Base-by-base conservation (phyloP, 2,888 invertebrate species). In the Papilio gigon region DNA sequence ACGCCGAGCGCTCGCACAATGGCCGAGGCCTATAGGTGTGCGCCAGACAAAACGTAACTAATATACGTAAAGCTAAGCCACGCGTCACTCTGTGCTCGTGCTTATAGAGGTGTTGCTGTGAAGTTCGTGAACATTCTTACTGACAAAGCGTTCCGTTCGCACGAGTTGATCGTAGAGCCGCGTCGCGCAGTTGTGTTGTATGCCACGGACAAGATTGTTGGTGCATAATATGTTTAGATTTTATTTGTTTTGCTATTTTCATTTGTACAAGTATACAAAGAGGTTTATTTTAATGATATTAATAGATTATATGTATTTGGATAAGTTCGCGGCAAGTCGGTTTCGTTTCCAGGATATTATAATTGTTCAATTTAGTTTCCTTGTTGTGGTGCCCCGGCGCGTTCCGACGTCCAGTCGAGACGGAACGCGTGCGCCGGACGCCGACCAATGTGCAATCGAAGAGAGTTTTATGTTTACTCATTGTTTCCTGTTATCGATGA, bases 401-500 rank as follows among this genome's bases (percentile, higher is more conserved):
- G 25, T 61, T 25, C 61, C 25, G 67, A 56, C 56, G 56, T 67
- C 62, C 56, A 42, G 20, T 58, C 0, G 33, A 11, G 8, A 62
- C 44, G 11, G 8, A 67, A 30, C 53, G 67, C 71, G 66, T 65
- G 62, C 62, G 58, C 71, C 69, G 71, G 73, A 73, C 80, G 79
- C 80, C 78, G 77, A 78, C 73, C 78, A 75, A 71, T 74, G 80
- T 81, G 79, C 80, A 81, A 80, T 81, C 73, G 71, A 78, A 80
- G 79, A 79, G 77, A 80, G 78, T 79, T 83, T 81, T 84, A 81
- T 82, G 81, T 83, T 81, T 84, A 83, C 78, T 74, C 69, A 73
- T 79, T 75, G 75, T 78, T 78, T 77, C 77, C 78, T 79, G 78
- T 79, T 76, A 76, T 81, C 80, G 79, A 83, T 79, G 81, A 84